These are phyloP conservation scores for Congeria kusceri DNA, from an alignment of 2,888 invertebrate species.

Conservation along the genomic window DNA sequence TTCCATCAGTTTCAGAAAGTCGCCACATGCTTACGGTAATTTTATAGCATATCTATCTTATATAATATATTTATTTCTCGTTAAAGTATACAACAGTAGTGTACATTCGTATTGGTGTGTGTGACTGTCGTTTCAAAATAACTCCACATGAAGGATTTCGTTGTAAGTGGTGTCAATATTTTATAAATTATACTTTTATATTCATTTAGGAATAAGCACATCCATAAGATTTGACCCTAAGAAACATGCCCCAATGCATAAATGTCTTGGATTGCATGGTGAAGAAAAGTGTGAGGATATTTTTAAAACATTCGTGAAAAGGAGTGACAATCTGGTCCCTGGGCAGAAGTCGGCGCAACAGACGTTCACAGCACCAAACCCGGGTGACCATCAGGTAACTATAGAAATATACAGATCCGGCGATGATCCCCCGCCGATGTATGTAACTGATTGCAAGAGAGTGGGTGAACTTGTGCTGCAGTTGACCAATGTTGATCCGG, in stretches of 20 bases:
- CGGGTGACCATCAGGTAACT: background rate
- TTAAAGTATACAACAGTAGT: too few species aligned
- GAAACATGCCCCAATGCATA: background rate
- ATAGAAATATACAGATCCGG: background rate
- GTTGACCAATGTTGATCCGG: background rate
- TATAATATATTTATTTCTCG: too few species aligned
- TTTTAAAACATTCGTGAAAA: background rate
- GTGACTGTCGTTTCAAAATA: too few species aligned
- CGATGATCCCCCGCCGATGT: background rate
- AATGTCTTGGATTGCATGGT: background rate
- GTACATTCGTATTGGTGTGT: too few species aligned
- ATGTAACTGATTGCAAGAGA: background rate
- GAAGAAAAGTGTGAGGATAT: slow-evolving; percentile 1
- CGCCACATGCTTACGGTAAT: slow-evolving; percentile 56
- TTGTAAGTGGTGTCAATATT: background rate
- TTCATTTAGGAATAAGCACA: background rate
- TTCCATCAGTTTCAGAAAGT: slow-evolving; percentile 45
- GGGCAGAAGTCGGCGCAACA: background rate
- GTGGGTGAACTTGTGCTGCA: background rate
- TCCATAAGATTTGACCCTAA: background rate
- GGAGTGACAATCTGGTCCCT: background rate
- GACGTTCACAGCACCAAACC: background rate
- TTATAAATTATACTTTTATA: background rate
- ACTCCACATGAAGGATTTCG: too few species aligned
- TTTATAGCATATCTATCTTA: too few species aligned